Percentiles rank a stretch among this genome's conserved stretches.
These are phyloP conservation scores for Chelmon rostratus DNA, from an alignment of 2,797 vertebrate species.

Conservation along the genomic window DNA sequence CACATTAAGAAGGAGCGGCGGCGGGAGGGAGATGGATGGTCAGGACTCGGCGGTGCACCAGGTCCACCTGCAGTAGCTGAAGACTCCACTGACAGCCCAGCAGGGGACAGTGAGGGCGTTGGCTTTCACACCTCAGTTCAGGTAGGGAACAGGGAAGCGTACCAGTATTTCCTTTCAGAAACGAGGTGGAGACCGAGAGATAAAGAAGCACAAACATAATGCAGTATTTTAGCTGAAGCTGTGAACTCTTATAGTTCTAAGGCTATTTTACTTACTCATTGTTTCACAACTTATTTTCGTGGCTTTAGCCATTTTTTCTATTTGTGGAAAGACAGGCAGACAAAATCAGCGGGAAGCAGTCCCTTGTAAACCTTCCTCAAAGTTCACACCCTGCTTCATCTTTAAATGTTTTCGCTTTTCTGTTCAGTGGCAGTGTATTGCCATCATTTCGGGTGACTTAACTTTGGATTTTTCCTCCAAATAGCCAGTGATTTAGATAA, in stretches of 20 bases:
- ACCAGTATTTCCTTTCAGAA: neutral
- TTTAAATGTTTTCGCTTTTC: neutral
- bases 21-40: slow-evolving; percentile 24
- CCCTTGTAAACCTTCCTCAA: neutral
- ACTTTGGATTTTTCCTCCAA: neutral
- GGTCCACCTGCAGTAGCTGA: slow-evolving; percentile 66
- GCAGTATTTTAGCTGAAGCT: neutral
- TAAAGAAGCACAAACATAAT: slow-evolving; percentile 3
- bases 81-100: slow-evolving; percentile 52
- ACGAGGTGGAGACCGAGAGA: neutral
- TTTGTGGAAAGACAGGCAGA: neutral
- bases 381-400: neutral
- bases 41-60: slow-evolving; percentile 39
- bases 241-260: neutral
- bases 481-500: neutral
- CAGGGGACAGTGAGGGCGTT: slow-evolving; percentile 37
- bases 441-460: neutral
- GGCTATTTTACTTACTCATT: neutral
- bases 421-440: neutral
- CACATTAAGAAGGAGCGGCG: slow-evolving; percentile 23
- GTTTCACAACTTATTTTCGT: neutral
- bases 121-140: slow-evolving; percentile 61
- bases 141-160: slow-evolving; percentile 24
- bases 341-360: neutral
- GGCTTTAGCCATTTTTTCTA: neutral